phyloP scores from a whole-genome alignment of 2,797 vertebrate species.

The Falco columbarius region DNA sequence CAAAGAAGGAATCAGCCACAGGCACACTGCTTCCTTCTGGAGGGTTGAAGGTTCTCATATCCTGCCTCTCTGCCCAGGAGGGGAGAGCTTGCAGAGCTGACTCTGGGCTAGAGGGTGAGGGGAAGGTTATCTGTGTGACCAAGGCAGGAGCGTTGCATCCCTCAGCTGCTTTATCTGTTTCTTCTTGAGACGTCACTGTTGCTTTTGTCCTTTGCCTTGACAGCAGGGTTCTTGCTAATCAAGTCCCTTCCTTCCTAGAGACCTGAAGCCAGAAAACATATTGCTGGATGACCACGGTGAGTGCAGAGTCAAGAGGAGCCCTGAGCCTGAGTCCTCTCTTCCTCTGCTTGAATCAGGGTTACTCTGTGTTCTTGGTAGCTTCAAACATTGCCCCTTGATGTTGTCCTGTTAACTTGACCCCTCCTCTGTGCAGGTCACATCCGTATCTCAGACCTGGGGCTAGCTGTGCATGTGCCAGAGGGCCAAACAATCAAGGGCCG shows the following conservation, averaged over 20 bases:
- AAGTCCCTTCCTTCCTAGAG: conserved; percentile 77
- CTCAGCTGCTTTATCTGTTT: neutral
- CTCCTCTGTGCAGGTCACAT: conserved; percentile 86
- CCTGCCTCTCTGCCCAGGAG: neutral
- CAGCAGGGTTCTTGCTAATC: neutral
- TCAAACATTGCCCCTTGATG: neutral
- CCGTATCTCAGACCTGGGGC: conserved; percentile 94
- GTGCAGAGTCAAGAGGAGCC: conserved; percentile 33
- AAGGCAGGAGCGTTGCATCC: neutral
- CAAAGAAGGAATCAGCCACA: neutral
- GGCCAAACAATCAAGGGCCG: conserved; percentile 94
- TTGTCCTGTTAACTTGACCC: neutral
- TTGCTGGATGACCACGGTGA: conserved; percentile 94
- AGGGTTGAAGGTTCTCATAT: neutral
- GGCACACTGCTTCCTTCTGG: neutral
- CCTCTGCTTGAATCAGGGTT: neutral
- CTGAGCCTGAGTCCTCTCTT: neutral
- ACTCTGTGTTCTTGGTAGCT: neutral
- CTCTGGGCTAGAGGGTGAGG: neutral
- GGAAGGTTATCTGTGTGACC: neutral
- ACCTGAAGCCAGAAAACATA: conserved; percentile 97
- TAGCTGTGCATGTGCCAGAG: conserved; percentile 92
- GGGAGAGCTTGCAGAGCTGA: neutral
- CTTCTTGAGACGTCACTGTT: neutral
- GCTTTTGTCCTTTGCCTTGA: neutral